Percentiles rank a stretch among this genome's conserved stretches.
Evolutionary conservation across 1,140 invertebrate genomes (phyloP).

Genomic region (Spodoptera frugiperda): DNA sequence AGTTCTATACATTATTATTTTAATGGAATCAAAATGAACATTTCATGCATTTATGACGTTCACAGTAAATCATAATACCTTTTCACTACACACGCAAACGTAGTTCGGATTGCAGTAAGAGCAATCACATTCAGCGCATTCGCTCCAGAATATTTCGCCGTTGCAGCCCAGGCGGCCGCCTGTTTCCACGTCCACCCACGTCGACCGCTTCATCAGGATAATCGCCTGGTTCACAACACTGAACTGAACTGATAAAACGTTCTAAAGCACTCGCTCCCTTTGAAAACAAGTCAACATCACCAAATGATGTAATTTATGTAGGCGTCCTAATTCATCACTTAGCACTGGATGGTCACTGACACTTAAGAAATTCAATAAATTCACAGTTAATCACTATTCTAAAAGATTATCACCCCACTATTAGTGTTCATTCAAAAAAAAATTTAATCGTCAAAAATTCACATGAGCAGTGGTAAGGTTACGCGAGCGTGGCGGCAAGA

Average conservation of each 20-base stretch:
- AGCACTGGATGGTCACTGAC: constrained; percentile 53
- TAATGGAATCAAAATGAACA: no score
- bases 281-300: constrained; percentile 64
- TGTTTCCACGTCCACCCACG: constrained; percentile 86
- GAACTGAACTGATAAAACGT: constrained; percentile 52
- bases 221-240: constrained; percentile 56
- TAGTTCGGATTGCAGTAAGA: constrained; percentile 86
- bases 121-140: constrained; percentile 85
- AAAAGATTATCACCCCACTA: background rate
- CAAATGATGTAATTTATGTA: constrained; percentile 42
- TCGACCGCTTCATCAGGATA: constrained; percentile 84
- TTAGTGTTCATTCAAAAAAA: constrained; percentile 25
- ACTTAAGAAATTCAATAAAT: constrained; percentile 26
- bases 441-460: constrained; percentile 38
- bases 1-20: constrained; percentile 25
- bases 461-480: constrained; percentile 61
- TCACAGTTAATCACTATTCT: background rate
- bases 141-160: constrained; percentile 86
- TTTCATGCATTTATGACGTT: background rate
- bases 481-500: constrained; percentile 74
- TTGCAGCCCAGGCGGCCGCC: constrained; percentile 85
- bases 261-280: constrained; percentile 47
- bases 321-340: constrained; percentile 52
- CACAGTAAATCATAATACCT: constrained; percentile 68
- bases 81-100: constrained; percentile 86